A percentile compares a stretch with the other conserved stretches of the same genome.
Evolutionary conservation across 2,113 vertebrate species (phyloP).

Genomic region (Saimiri boliviensis): DNA sequence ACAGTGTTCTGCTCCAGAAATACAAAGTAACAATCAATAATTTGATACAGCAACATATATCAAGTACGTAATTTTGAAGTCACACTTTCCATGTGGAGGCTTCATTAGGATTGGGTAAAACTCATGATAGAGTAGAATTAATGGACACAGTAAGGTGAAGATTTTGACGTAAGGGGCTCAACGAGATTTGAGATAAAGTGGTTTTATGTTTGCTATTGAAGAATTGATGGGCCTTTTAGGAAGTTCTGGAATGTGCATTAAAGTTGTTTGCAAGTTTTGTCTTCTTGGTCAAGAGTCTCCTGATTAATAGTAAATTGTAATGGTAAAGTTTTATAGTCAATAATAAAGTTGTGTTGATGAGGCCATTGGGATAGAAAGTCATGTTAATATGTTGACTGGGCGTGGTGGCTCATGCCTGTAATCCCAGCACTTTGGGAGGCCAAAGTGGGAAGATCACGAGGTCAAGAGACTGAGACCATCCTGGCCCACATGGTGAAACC

Average conservation of each 20-base stretch:
- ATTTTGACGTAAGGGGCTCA: neutral
- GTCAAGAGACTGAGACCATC: too few species aligned
- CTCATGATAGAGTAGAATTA: neutral
- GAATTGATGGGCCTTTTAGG: neutral
- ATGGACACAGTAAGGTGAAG: neutral
- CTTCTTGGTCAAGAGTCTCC: neutral
- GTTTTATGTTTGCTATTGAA: conserved; percentile 5
- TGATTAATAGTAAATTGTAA: neutral
- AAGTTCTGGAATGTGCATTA: conserved; percentile 3
- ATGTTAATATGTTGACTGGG: too few species aligned
- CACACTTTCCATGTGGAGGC: neutral
- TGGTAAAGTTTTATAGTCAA: neutral
- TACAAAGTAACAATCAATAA: neutral
- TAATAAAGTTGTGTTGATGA: neutral
- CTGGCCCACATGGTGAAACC: too few species aligned
- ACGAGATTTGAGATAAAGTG: neutral
- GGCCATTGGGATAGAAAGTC: neutral
- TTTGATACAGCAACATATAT: neutral
- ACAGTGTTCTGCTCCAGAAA: neutral
- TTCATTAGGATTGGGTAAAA: neutral
- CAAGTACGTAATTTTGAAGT: conserved; percentile 6
- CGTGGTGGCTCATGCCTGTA: too few species aligned
- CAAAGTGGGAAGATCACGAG: too few species aligned
- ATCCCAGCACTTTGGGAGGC: too few species aligned
- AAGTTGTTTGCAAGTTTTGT: neutral